Base-by-base conservation (phyloP, 2,113 vertebrate genomes). In the Lichenostomus cassidix region DNA sequence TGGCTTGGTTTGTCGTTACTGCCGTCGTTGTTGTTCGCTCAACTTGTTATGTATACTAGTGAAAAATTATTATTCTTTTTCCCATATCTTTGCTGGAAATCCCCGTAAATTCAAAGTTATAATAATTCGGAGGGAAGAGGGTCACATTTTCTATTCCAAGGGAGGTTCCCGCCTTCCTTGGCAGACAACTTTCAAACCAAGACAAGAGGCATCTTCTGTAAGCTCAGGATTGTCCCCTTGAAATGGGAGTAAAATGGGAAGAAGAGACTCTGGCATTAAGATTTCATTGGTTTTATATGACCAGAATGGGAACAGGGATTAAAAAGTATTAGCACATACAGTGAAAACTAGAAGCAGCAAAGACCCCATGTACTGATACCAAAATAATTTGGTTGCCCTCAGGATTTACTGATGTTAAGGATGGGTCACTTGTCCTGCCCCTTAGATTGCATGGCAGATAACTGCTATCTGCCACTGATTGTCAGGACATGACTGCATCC, bases 381-480 rank as follows among this genome's bases (percentile, higher is more conserved):
- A 41, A 42, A 70, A 44, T 12, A 16, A 62, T n/a, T 7, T 63
- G 24, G 5, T 18, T 70, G 27, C 19, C 16, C 37, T 78, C 18
- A 56, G 74, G n/a, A 47, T 19, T 47, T 74, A 35, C 16, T 0
- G 5, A 18, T 21, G 9, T 33, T 60, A 69, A 47, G 10, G 35
- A 20, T 1, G 4, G 42, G 46, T 65, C 0, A 0, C 25, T 81
- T 15, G 0, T 37, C 44, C 59, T 92, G 63, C 29, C 50, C 5
- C 1, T 24, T 55, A 42, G 46, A 33, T 7, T 60, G 64, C 16
- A 53, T 42, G 37, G 55, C 69, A 65, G 41, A 42, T n/a, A 69
- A 56, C 13, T 31, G 29, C 46, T 21, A 9, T 9, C 69, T 74
- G 50, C 41, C 42, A 50, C 15, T 17, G 33, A 41, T 3, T 10